These are phyloP conservation scores for Gonatopus flavifemur DNA, from an alignment of 1,140 invertebrate genomes.

Conservation along the genomic window DNA sequence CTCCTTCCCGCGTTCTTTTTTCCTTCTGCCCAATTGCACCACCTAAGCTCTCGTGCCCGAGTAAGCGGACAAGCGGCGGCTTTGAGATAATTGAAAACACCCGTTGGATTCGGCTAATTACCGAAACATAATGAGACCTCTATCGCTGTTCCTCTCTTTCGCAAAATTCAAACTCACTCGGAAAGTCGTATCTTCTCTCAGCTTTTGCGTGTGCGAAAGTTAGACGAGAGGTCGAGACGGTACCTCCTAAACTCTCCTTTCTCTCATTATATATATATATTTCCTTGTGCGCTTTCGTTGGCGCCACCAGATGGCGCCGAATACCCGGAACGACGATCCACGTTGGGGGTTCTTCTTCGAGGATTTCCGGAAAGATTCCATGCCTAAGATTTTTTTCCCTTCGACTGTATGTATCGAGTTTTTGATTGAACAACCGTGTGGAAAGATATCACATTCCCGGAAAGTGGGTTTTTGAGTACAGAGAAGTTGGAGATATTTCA, in stretches of 20 bases:
- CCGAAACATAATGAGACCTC: conserved; percentile 46
- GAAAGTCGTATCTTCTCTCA: conserved; percentile 8
- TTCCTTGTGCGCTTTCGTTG: too few species aligned
- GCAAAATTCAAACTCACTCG: too few species aligned
- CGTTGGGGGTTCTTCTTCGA: conserved; percentile 21
- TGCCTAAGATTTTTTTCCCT: too few species aligned
- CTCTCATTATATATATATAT: too few species aligned
- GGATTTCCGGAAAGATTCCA: conserved; percentile 30
- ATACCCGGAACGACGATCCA: conserved; percentile 17
- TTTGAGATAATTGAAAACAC: conserved; percentile 52
- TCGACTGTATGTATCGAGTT: too few species aligned
- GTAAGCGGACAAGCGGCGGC: conserved; percentile 42
- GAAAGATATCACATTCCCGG: too few species aligned
- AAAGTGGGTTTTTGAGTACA: too few species aligned
- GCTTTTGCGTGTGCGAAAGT: conserved; percentile 13
- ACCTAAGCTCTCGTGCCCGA: background rate
- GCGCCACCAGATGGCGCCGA: conserved; percentile 21
- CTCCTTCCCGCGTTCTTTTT: background rate
- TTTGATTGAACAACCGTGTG: too few species aligned
- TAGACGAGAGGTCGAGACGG: conserved; percentile 12
- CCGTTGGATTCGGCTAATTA: conserved; percentile 50
- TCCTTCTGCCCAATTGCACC: background rate
- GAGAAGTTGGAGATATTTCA: too few species aligned
- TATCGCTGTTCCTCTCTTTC: conserved; percentile 15
- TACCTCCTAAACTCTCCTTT: conserved; percentile 4